Base-by-base conservation (phyloP, 2,888 invertebrate genomes). In the Pimpla rufipes region DNA sequence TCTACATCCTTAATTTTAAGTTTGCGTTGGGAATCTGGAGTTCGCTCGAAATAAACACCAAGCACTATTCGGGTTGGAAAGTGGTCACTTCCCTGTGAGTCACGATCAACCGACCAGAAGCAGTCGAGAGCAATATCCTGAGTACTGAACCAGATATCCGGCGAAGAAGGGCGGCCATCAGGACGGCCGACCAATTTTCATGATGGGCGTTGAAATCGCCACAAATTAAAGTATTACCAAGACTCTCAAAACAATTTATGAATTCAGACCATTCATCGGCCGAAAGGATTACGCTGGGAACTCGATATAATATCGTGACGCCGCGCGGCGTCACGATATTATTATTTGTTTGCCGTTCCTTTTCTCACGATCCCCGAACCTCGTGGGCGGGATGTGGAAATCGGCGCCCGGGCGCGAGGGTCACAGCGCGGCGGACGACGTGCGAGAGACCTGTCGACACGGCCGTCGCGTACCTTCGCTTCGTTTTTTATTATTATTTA, bases 111-210 rank as follows among this genome's bases (percentile, higher is more conserved):
- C 45, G 55, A 11, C 18, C n/a, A n/a, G n/a, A n/a, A n/a, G n/a
- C n/a, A n/a, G n/a, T n/a, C n/a, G n/a, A n/a, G n/a, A n/a, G n/a
- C 55, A 18, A 55, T 11, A 55, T 55, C 55, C 23, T 55, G 55
- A 21, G 18, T 23, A 11, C 23, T 10, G 11, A 55, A 11, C 3
- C 23, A 18, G 10, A 55, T 23, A 55, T 55, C 55, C 18, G 55
- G 55, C 0, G 55, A 55, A 10, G 55, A 55, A 11, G 21, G 18
- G 8, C 10, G 23, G 21, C 11, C 11, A 11, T 11, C 55, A 3
- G 55, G 23, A 11, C 55, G 55, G 11, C 55, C 23, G 52, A 55
- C 55, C 23, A 55, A 11, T 23, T 55, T 11, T 11, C 7, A 5
- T 55, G 55, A 23, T 55, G 55, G 11, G 55, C 55, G 13, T 55